Evolutionary conservation across 2,113 vertebrate genomes (phyloP), one percentile per base, ranked within the genome.

Genomic region (Melozone crissalis): DNA sequence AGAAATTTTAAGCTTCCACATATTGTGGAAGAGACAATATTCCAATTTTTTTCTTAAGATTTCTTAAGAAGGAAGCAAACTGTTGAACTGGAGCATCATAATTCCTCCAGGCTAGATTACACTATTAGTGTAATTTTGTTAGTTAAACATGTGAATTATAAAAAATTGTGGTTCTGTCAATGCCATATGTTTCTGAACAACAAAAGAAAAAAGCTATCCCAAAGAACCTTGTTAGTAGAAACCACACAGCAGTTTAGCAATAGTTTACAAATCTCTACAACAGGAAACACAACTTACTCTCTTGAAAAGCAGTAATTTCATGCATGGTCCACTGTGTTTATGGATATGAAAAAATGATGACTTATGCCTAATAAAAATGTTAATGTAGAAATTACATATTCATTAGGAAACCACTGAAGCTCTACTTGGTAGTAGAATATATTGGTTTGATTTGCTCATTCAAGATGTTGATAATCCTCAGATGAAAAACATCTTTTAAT

Each of bases 311-410:
- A 71, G 35, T 63, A 67, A 95, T 95, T 94, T 94, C 75, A 78
- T 84, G 94, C 72, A 92, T 88, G 88, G 69, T 95, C 90, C 86
- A 61, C 87, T 61, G 82, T 94, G 79, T 72, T 96, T 90, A 74
- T 84, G 35, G 31, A 74, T 92, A 93, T 75, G 41, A 94, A 94
- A 94, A 92, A 74, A 84, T 37, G 17, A 86, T 89, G 41, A 54
- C 65, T 90, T 85, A 39, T 73, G 71, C 46, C 67, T 91, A 85
- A 97, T 94, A 93, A 92, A 95, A 95, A 94, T 92, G 69, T 87
- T 93, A 92, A 95, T 82, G 13, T 78, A 62, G 14, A 8, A 11
- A 80, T 91, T 95, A 86, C 17, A 78, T 77, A 92, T 96, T 95
- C 57, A 87, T 92, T 92, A 93, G 61, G 21, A 95, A 93, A 81